Conservation (phyloP, 2,797 vertebrate species). For the Scomberomorus guttatus region DNA sequence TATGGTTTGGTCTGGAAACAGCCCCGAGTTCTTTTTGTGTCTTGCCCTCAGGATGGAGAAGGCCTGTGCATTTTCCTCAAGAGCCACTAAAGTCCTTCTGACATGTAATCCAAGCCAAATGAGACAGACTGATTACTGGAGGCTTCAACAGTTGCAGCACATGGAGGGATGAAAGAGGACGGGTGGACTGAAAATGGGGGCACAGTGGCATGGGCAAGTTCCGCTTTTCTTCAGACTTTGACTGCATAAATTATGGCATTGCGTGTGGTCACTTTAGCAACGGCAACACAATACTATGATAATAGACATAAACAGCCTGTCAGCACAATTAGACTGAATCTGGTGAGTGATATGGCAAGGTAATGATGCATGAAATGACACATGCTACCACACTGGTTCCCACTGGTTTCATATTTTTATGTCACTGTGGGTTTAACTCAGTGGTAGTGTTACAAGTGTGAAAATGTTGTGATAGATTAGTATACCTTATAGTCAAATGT, state of each 20-base stretch:
- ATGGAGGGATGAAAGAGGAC: conserved; percentile 12
- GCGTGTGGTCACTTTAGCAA: conserved; percentile 54
- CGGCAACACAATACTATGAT: conserved; percentile 50
- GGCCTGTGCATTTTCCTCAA: conserved; percentile 56
- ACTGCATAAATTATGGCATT: conserved; percentile 51
- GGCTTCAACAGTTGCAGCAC: conserved; percentile 35
- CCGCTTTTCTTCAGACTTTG: conserved; percentile 39
- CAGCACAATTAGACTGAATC: conserved; percentile 45
- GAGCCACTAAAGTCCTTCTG: conserved; percentile 54
- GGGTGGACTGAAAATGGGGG: not conserved
- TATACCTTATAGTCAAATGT: not conserved
- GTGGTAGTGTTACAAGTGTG: conserved; percentile 26
- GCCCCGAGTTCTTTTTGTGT: conserved; percentile 11
- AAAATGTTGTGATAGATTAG: conserved; percentile 40
- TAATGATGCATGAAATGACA: conserved; percentile 71
- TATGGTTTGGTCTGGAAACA: conserved; percentile 4
- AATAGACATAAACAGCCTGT: conserved; percentile 63
- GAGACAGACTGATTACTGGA: conserved; percentile 64
- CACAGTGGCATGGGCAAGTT: not conserved
- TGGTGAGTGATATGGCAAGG: conserved; percentile 60
- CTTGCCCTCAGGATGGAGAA: conserved; percentile 29
- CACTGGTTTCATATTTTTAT: conserved; percentile 51
- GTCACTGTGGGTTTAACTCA: conserved; percentile 36
- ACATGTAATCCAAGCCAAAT: conserved; percentile 68
- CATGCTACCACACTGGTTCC: conserved; percentile 27